phyloP scores from a whole-genome alignment of 2,113 vertebrate genomes.

The Polyodon spathula region DNA sequence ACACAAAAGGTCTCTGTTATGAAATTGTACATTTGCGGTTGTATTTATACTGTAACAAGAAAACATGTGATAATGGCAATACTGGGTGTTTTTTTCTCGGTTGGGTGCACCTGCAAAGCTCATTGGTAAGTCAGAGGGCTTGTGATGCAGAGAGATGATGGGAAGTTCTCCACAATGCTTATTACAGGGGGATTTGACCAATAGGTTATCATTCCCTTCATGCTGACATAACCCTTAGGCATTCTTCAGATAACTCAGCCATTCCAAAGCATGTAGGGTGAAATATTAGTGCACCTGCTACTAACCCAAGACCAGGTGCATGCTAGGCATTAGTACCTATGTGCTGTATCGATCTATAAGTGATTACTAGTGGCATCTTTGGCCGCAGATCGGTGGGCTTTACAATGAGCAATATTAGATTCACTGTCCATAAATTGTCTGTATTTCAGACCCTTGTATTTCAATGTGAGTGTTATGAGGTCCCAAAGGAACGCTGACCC shows the following conservation, averaged over 20 bases:
- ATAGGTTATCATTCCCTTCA: neutral
- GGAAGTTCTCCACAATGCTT: neutral
- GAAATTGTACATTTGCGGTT: too few species aligned
- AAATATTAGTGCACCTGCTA: constrained; percentile 2
- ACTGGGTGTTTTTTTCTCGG: neutral
- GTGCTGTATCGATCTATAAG: neutral
- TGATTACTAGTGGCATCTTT: neutral
- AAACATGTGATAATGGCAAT: too few species aligned
- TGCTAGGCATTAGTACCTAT: neutral
- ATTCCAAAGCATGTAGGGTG: too few species aligned
- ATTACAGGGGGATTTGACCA: neutral
- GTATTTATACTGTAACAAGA: too few species aligned
- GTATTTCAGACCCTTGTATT: neutral
- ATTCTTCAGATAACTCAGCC: neutral
- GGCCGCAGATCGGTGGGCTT: constrained; percentile 5
- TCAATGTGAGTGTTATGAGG: neutral
- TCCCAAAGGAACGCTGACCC: constrained; percentile 2
- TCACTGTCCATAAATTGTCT: neutral
- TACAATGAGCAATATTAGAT: neutral
- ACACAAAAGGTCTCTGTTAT: too few species aligned
- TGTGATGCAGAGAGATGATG: neutral
- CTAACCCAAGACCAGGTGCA: neutral
- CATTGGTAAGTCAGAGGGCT: neutral
- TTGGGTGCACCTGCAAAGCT: neutral
- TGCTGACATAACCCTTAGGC: neutral